phyloP scores from a whole-genome alignment of 2,797 vertebrate species.

The Aeoliscus strigatus region DNA sequence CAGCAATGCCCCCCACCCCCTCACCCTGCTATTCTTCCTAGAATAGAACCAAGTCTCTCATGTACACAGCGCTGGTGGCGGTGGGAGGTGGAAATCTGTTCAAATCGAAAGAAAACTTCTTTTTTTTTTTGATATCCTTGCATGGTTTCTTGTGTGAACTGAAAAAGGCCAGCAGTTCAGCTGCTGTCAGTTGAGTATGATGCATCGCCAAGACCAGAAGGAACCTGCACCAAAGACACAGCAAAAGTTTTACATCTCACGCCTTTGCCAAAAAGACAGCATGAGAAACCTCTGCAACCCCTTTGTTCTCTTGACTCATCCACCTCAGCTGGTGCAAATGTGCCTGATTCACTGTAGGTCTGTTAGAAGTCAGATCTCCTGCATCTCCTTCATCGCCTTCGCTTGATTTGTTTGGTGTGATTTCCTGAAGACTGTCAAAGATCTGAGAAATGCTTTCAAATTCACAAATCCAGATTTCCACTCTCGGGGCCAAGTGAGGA shows the following conservation, averaged over 20 bases:
- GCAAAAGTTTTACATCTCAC: slow-evolving; percentile 59
- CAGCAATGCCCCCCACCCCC: slow-evolving; percentile 12
- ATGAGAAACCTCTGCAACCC: slow-evolving; percentile 62
- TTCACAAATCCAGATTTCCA: slow-evolving; percentile 70
- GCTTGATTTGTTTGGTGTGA: slow-evolving; percentile 68
- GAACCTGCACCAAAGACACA: slow-evolving; percentile 54
- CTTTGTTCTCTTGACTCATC: slow-evolving; percentile 69
- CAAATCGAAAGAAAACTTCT: slow-evolving; percentile 51
- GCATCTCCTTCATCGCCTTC: slow-evolving; percentile 54
- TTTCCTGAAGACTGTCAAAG: slow-evolving; percentile 74
- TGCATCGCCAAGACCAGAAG: slow-evolving; percentile 58
- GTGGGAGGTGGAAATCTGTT: slow-evolving; percentile 51
- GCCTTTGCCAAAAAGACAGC: slow-evolving; percentile 67
- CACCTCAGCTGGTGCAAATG: slow-evolving; percentile 62
- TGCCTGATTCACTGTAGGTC: slow-evolving; percentile 60
- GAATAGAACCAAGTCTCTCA: slow-evolving; percentile 52
- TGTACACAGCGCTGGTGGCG: slow-evolving; percentile 23
- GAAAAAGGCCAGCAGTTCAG: slow-evolving; percentile 58
- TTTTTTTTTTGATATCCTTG: no score
- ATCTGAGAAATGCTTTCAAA: slow-evolving; percentile 68
- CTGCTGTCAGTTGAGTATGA: slow-evolving; percentile 64
- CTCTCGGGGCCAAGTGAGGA: slow-evolving; percentile 65
- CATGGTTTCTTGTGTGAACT: slow-evolving; percentile 48
- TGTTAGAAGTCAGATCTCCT: slow-evolving; percentile 65
- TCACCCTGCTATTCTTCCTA: slow-evolving; percentile 35